Base-by-base conservation (phyloP, 2,888 invertebrate genomes). In the Leucania comma region DNA sequence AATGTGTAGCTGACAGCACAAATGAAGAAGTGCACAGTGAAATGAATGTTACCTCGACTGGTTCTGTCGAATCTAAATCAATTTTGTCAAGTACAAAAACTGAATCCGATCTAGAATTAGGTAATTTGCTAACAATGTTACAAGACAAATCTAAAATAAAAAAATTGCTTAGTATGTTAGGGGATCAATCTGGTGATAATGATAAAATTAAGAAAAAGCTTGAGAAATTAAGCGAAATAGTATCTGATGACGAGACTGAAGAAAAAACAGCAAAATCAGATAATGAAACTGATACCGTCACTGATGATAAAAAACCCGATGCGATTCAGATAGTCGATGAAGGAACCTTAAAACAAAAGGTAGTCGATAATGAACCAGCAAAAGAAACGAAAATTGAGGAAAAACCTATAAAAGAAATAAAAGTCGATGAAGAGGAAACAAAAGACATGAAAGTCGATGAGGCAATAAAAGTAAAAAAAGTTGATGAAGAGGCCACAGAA, bases 141-240 rank as follows among this genome's bases (percentile, higher is more conserved):
- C 90, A 95, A 89, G 92, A 95, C 81, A 96, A 96, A 86, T 89
- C 93, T 2, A 96, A 96, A 90, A 92, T 96, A 54, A 93, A 96
- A 83, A 93, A 96, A 79, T 90, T 96, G 61, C 86, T 97, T 17
- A 90, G 89, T 38, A 89, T 93, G 88, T 81, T 96, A 50, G 94
- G 95, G 32, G 94, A 95, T 56, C 86, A 93, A 59, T 88, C 95
- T 3, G 88, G 84, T 78, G 94, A 94, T 61, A 94, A 95, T 81
- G 93, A 96, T 67, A 96, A 96, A 87, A 94, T 96, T 63, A 96
- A 96, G 82, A 97, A 96, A 82, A 97, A 96, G 82, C 94, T 97
- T 32, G 96, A 96, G 83, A 96, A 95, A 83, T 92, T 96, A 1
- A 95, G 96, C 75, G 96, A 96, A 84, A 96, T 96, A 8, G 96